Evolutionary conservation across 2,113 vertebrate species (phyloP).

Genomic region (Engystomops pustulosus): DNA sequence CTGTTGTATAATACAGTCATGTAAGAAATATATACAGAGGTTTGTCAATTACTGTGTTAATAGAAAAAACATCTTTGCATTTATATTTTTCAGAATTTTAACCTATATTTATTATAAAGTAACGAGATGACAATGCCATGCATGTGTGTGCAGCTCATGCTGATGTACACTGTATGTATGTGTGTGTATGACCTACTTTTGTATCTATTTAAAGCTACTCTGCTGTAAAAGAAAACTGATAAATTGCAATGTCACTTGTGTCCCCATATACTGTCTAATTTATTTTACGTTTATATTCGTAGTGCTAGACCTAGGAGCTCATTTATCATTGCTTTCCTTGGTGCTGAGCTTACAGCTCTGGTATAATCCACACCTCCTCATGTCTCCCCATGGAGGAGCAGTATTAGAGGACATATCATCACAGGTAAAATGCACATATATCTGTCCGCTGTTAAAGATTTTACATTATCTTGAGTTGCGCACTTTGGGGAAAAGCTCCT

Average conservation of each 20-base stretch:
- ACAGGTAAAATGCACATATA: constrained; percentile 42
- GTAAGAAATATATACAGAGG: too few species aligned
- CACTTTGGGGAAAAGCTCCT: constrained; percentile 4
- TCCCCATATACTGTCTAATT: constrained; percentile 51
- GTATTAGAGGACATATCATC: constrained; percentile 1
- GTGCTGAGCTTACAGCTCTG: constrained; percentile 46
- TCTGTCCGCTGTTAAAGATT: constrained; percentile 28
- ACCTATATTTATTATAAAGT: too few species aligned
- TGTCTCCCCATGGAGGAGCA: constrained; percentile 3
- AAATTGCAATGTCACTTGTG: constrained; percentile 22
- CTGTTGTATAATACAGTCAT: too few species aligned
- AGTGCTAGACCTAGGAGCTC: constrained; percentile 17
- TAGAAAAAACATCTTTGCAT: too few species aligned
- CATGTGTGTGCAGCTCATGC: too few species aligned
- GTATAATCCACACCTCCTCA: neutral
- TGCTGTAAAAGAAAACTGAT: constrained; percentile 54
- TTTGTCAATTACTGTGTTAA: too few species aligned
- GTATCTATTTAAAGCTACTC: constrained; percentile 73
- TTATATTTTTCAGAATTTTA: too few species aligned
- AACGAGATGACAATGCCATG: too few species aligned
- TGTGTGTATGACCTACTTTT: constrained; percentile 69
- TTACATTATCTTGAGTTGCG: neutral
- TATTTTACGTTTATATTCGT: constrained; percentile 49
- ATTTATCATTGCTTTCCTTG: constrained; percentile 49
- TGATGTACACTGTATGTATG: too few species aligned